phyloP scores from a whole-genome alignment of 2,888 invertebrate species.

The Ectemnius cavifrons region DNA sequence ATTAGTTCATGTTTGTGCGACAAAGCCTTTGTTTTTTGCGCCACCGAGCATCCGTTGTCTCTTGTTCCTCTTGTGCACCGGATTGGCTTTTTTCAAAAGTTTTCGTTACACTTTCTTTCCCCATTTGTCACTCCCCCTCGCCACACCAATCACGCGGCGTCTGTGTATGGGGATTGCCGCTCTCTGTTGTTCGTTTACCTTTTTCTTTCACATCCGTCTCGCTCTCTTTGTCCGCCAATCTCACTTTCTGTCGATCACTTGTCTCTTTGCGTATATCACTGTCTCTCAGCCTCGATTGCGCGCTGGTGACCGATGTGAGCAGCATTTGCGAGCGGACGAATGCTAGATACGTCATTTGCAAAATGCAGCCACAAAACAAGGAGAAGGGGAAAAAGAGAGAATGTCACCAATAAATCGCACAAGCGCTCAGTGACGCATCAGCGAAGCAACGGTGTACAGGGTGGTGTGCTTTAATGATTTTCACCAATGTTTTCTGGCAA shows the following conservation, averaged over 20 bases:
- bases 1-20: slow-evolving; percentile 52
- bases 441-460: too few species aligned
- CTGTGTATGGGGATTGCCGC: neutral
- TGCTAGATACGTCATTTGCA: neutral
- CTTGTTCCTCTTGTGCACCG: slow-evolving; percentile 34
- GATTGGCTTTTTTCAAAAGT: slow-evolving; percentile 77
- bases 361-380: too few species aligned
- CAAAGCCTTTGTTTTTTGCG: slow-evolving; percentile 12
- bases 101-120: slow-evolving; percentile 24
- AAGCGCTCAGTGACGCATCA: neutral
- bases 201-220: neutral
- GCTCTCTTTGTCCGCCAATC: slow-evolving; percentile 6
- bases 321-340: neutral
- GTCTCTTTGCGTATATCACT: slow-evolving; percentile 3
- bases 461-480: too few species aligned
- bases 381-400: slow-evolving; percentile 1
- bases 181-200: neutral
- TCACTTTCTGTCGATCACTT: neutral
- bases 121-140: neutral
- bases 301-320: neutral
- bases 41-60: slow-evolving; percentile 27
- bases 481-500: too few species aligned
- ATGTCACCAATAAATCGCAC: neutral
- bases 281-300: neutral
- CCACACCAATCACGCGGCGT: too few species aligned